Evolutionary conservation across 2,113 vertebrate species (phyloP).

Genomic region (Oryzias woworae): DNA sequence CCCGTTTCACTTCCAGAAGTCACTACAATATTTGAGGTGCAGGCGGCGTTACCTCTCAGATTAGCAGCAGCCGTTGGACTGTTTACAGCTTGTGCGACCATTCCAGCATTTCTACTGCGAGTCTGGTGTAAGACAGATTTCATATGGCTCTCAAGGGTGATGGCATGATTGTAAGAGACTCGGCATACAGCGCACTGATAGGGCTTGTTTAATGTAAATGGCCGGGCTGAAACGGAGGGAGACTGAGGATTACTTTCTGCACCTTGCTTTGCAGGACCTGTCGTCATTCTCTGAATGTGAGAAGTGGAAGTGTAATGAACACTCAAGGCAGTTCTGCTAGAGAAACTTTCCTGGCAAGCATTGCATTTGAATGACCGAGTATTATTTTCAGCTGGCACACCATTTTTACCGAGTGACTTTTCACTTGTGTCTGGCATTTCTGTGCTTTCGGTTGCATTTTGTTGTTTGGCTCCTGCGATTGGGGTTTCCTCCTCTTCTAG

Average conservation of each 20-base stretch:
- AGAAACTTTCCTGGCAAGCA: conserved; percentile 87
- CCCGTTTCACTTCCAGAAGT: conserved; percentile 51
- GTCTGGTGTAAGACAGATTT: conserved; percentile 90
- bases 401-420: conserved; percentile 60
- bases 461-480: conserved; percentile 48
- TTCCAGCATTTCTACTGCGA: conserved; percentile 81
- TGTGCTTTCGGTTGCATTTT: conserved; percentile 52
- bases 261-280: conserved; percentile 70
- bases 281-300: conserved; percentile 88
- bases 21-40: conserved; percentile 44
- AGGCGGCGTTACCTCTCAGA: conserved; percentile 38
- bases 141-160: conserved; percentile 91
- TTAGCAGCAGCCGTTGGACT: conserved; percentile 33
- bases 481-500: conserved; percentile 61
- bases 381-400: conserved; percentile 60
- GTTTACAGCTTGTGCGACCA: conserved; percentile 53
- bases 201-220: conserved; percentile 82
- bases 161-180: conserved; percentile 92
- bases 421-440: conserved; percentile 56
- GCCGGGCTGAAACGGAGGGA: conserved; percentile 37
- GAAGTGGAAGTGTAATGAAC: conserved; percentile 89
- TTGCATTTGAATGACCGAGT: conserved; percentile 85
- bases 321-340: conserved; percentile 84
- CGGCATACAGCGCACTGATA: conserved; percentile 88
- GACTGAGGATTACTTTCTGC: conserved; percentile 48